Evolutionary conservation across 2,113 vertebrate species (phyloP), one percentile per base, ranked within the genome.

Genomic region (Cryptotis parvus): DNA sequence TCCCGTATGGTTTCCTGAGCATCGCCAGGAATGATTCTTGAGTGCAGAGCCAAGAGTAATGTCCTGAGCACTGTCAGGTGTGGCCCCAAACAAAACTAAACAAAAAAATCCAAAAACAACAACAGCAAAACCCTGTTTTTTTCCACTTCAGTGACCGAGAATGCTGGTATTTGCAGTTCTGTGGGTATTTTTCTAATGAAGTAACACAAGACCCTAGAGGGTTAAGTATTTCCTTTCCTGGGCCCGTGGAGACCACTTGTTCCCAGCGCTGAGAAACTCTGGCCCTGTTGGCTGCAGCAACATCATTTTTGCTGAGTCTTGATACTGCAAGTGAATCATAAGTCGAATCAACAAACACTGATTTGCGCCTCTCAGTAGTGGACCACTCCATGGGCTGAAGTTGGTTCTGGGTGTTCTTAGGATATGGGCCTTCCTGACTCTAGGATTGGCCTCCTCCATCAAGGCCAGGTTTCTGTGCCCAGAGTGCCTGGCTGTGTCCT

Each of bases 211-310:
- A 16, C 2, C 22, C 16, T 37, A 20, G 0, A 39, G 78, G 35
- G 26, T 37, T 81, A 75, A 45, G 9, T n/a, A 11, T 91, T 89
- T 90, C 39, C 55, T 70, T 49, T 88, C 84, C 52, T 77, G 18
- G 22, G 37, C 15, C 8, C 14, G 12, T 29, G 41, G 81, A 63
- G 77, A 91, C 41, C 49, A 35, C 35, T 77, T 27, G 68, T 88
- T 33, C 45, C 76, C 37, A 61, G 24, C 49, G 33, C 75, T n/a
- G 65, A 90, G 75, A 72, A 41, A 27, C 29, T 52, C 20, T 39
- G 22, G 41, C 31, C 41, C 10, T 73, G 24, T 89, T 52, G 74
- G 70, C 74, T 26, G 49, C 66, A 52, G 49, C 77, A 84, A 63
- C 20, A 68, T 24, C 6, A n/a, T 7, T 49, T 31, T 35, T 68